These are phyloP conservation scores for Heterodera filipjevi DNA, from an alignment of 2,888 invertebrate species.

Conservation along the genomic window DNA sequence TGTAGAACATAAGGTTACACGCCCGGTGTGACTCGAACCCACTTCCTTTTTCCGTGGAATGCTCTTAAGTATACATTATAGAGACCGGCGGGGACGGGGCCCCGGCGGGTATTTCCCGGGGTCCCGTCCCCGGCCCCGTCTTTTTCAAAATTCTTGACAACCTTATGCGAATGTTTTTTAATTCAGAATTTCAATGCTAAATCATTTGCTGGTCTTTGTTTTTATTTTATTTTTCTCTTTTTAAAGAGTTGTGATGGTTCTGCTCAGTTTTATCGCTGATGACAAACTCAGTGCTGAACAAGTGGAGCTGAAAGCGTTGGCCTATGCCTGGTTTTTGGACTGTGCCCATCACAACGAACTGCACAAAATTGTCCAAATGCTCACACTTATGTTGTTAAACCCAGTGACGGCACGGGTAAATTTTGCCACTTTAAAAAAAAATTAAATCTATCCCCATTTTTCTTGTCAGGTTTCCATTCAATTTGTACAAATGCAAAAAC, in stretches of 20 bases:
- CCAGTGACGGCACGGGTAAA: conserved; percentile 77
- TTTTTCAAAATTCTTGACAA: too few species aligned
- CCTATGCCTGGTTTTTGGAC: conserved; percentile 78
- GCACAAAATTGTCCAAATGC: conserved; percentile 73
- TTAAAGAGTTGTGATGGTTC: conserved; percentile 57
- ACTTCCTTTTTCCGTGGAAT: too few species aligned
- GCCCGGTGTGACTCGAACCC: too few species aligned
- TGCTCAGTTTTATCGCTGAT: conserved; percentile 60
- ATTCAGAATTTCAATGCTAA: too few species aligned
- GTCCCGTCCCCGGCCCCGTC: too few species aligned
- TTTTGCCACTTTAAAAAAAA: background rate
- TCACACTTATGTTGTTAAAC: conserved; percentile 75
- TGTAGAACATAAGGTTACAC: too few species aligned
- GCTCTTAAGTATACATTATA: too few species aligned
- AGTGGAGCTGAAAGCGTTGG: conserved; percentile 67
- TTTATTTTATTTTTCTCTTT: conserved; percentile 10
- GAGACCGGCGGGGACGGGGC: too few species aligned
- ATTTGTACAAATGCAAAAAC: conserved; percentile 48
- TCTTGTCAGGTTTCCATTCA: conserved; percentile 73
- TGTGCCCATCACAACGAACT: conserved; percentile 78
- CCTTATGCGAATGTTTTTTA: too few species aligned
- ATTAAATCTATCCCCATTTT: background rate
- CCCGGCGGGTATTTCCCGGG: too few species aligned
- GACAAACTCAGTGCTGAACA: conserved; percentile 51
- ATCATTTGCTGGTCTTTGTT: background rate